Evolutionary conservation across 2,888 invertebrate genomes (phyloP).

Genomic region (Ethmia dodecea): DNA sequence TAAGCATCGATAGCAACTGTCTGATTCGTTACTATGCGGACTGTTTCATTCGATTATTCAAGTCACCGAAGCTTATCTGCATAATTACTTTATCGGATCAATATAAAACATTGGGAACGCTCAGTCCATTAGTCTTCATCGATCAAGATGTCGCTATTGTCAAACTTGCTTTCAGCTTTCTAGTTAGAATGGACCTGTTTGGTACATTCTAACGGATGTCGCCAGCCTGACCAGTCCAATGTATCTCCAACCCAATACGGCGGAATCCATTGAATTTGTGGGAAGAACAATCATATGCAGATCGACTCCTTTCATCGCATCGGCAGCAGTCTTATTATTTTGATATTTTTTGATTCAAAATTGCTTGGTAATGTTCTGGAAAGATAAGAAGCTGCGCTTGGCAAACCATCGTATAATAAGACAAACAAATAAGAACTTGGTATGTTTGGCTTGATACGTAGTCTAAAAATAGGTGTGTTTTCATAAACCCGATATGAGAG

Average conservation of each 20-base stretch:
- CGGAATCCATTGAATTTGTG: constrained; percentile 35
- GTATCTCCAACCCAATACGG: constrained; percentile 25
- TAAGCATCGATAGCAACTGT: background rate
- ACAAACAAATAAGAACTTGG: constrained; percentile 62
- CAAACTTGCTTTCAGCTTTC: constrained; percentile 46
- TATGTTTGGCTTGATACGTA: constrained; percentile 44
- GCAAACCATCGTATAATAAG: constrained; percentile 61
- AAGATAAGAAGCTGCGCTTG: constrained; percentile 45
- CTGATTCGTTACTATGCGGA: background rate
- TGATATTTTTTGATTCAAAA: background rate
- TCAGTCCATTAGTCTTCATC: constrained; percentile 21
- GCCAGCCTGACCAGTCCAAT: constrained; percentile 30
- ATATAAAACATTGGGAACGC: background rate
- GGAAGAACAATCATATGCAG: constrained; percentile 28
- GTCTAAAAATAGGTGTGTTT: constrained; percentile 69
- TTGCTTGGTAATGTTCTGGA: constrained; percentile 39
- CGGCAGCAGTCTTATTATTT: constrained; percentile 38
- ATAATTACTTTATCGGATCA: constrained; percentile 3
- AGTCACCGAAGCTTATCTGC: constrained; percentile 3
- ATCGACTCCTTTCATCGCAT: constrained; percentile 27
- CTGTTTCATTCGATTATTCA: background rate
- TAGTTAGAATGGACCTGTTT: constrained; percentile 48
- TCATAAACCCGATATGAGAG: constrained; percentile 69
- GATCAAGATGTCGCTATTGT: constrained; percentile 43
- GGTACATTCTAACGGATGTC: constrained; percentile 32